Evolutionary conservation across 2,888 invertebrate genomes (phyloP).

Genomic region (Leptura quadrifasciata): DNA sequence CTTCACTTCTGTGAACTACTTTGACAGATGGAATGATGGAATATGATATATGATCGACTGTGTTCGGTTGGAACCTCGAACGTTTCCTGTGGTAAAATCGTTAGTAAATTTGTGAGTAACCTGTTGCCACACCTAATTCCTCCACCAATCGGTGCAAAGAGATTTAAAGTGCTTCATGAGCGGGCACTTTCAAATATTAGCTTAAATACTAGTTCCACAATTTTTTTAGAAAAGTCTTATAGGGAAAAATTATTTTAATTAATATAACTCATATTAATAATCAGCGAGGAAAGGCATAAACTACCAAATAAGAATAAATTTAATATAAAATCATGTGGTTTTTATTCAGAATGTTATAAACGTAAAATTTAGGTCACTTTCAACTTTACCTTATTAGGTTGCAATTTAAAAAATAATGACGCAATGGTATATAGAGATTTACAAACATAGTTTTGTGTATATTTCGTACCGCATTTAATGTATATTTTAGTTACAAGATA

Average conservation of each 20-base stretch:
- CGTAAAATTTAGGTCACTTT: conserved; percentile 27
- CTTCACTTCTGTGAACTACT: not conserved
- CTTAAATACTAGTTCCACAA: not conserved
- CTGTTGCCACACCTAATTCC: conserved; percentile 6
- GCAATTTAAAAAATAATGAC: conserved; percentile 10
- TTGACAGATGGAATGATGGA: not conserved
- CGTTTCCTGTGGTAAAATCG: not conserved
- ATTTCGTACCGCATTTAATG: too few species aligned
- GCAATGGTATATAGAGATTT: conserved; percentile 10
- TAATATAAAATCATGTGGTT: conserved; percentile 12
- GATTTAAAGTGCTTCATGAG: not conserved
- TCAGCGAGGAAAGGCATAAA: not conserved
- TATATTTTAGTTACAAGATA: too few species aligned
- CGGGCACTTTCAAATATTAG: not conserved
- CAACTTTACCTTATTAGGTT: conserved; percentile 28
- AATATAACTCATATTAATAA: not conserved
- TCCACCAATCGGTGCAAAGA: not conserved
- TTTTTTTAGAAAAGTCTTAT: not conserved
- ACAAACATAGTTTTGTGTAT: not conserved
- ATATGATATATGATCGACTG: not conserved
- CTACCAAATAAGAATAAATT: not conserved
- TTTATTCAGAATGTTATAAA: not conserved
- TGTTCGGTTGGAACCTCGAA: not conserved
- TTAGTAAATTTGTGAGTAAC: conserved; percentile 12
- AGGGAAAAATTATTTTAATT: not conserved